phyloP scores from a whole-genome alignment of 1,140 invertebrate genomes.

The Drosophila cardini region DNA sequence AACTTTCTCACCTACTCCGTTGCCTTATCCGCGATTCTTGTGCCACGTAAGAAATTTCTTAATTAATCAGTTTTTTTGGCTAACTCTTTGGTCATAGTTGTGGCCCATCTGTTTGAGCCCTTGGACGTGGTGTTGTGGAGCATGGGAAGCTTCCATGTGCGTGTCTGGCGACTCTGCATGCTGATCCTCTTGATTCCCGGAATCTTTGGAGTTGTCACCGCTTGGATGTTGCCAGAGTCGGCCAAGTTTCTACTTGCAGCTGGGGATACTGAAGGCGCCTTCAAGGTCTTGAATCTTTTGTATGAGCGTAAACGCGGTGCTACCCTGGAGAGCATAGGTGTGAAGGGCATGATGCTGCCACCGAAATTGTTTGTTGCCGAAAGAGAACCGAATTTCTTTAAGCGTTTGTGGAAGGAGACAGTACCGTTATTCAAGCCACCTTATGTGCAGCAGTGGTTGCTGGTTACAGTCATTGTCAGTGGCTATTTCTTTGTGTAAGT shows the following conservation, averaged over 20 bases:
- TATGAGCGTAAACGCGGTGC: not conserved
- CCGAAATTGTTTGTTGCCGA: not conserved
- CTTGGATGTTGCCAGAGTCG: conserved; percentile 19
- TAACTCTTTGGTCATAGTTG: not conserved
- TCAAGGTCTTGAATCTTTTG: conserved; percentile 16
- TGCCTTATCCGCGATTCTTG: not conserved
- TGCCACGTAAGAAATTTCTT: conserved; percentile 14
- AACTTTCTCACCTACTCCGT: conserved; percentile 18
- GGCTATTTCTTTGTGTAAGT: conserved; percentile 34
- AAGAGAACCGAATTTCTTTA: not conserved
- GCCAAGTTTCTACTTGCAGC: conserved; percentile 30
- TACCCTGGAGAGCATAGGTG: conserved; percentile 9
- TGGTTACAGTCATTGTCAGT: not conserved
- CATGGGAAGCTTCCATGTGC: not conserved
- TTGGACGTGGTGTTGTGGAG: not conserved
- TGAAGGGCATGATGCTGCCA: conserved; percentile 5
- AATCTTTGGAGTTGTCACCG: not conserved
- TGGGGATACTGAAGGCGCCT: conserved; percentile 6
- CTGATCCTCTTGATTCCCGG: conserved; percentile 2
- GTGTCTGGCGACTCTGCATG: conserved; percentile 23
- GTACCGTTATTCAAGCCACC: conserved; percentile 20
- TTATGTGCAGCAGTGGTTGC: not conserved
- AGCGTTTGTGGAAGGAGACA: conserved; percentile 19
- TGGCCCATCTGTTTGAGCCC: conserved; percentile 3
- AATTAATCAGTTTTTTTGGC: not conserved